Conservation (phyloP, 2,888 invertebrate species). For the Blomia tropicalis region DNA sequence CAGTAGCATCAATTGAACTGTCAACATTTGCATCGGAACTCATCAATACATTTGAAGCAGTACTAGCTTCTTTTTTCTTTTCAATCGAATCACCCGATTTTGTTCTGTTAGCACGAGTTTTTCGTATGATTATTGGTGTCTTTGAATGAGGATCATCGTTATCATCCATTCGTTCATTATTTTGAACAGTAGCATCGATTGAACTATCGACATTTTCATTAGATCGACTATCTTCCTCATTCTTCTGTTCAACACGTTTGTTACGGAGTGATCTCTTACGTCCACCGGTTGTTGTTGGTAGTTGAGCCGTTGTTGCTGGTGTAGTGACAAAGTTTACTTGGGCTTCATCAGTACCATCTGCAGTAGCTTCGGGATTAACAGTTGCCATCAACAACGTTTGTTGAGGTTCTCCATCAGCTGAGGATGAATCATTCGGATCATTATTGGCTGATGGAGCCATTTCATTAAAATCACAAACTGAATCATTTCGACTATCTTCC, state of each 20-base stretch:
- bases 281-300: no score
- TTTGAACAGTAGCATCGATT: conserved; percentile 58
- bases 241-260: conserved; percentile 16
- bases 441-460: no score
- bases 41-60: no score
- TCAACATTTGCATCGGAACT: no score
- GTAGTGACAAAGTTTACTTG: background rate
- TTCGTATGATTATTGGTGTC: no score
- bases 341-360: background rate
- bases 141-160: no score
- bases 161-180: background rate
- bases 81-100: conserved; percentile 26
- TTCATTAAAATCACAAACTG: no score
- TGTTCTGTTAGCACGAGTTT: background rate
- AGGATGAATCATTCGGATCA: no score
- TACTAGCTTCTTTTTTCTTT: conserved; percentile 33
- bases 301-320: no score
- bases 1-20: no score
- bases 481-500: no score
- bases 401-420: no score
- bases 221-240: conserved; percentile 22
- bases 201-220: conserved; percentile 39
- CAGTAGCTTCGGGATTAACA: background rate
- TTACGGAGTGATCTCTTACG: background rate
- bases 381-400: background rate